Base-by-base conservation (phyloP, 1,140 invertebrate species). In the Whitmania pigra region DNA sequence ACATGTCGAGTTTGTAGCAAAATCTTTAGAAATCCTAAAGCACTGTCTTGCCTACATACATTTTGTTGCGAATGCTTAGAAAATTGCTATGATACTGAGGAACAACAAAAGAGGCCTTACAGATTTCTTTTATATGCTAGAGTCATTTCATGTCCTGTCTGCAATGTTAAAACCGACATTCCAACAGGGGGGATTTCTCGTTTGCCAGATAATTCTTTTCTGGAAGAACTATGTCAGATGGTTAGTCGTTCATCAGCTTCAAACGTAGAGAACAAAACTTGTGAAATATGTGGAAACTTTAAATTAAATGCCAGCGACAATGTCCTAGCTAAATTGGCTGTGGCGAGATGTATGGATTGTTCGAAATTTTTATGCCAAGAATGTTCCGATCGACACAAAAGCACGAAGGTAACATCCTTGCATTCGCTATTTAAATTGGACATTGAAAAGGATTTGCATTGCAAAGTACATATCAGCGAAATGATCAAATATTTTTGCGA, bases 1-100 rank as follows among this genome's bases (percentile, higher is more conserved):
- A 77, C 79, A 43, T 83, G 82, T 73, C 83, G 82, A 71, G 81
- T 83, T 63, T 83, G 82, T 75, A 78, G 76, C 40, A 81, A 82
- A 75, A 76, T 77, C 13, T 83, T 79, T 74, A 81, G 78, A 71
- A 77, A 80, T 49, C 92, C 93, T 57, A 87, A 92, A 75, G 88
- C 94, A 55, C 85, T 97, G 74, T 88, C 88, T 74, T 97, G 93
- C 82, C 86, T 96, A 76, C 93, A 95, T 85, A 90, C 91, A 7
- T 95, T 93, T 83, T 95, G 93, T 83, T 89, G 92, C 82, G 85
- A 87, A 67, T 96, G 93, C 79, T 69, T 83, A 55, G 79, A 82
- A 71, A 76, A 79, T 72, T 80, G 81, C 71, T 76, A 77, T 55
- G 79, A 80, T 40, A 74, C 77, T 6, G 79, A 80, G 71, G 71